phyloP scores from a whole-genome alignment of 2,797 vertebrate genomes.

The Stomatorhinus walkeri region DNA sequence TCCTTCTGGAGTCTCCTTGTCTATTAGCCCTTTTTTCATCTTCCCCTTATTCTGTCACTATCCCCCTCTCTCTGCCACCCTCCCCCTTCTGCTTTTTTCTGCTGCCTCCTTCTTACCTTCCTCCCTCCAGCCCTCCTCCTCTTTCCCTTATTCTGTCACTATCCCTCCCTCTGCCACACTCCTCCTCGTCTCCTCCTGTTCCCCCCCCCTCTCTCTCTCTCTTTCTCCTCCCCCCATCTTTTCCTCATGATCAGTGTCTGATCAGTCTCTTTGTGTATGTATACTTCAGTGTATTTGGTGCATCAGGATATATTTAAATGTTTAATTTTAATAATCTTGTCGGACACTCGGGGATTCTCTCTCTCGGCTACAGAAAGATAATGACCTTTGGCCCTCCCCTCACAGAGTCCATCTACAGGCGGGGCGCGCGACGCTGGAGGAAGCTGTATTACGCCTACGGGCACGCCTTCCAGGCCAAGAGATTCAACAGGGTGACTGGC shows the following conservation, averaged over 20 bases:
- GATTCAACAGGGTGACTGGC: constrained; percentile 85
- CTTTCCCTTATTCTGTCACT: neutral
- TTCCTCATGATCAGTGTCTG: neutral
- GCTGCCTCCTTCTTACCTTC: neutral
- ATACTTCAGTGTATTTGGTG: neutral
- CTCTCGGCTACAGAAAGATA: neutral
- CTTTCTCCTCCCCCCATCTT: neutral
- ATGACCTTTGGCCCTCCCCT: constrained; percentile 13
- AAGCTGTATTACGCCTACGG: constrained; percentile 96
- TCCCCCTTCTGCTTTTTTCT: neutral
- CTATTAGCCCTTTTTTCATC: neutral
- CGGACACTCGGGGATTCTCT: neutral
- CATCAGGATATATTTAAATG: neutral
- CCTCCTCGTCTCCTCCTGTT: neutral
- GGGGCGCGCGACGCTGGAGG: constrained; percentile 93
- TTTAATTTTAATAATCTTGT: neutral
- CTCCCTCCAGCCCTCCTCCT: neutral
- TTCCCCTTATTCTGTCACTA: neutral
- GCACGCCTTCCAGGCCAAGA: constrained; percentile 96
- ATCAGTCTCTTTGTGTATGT: neutral
- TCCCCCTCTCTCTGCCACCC: neutral
- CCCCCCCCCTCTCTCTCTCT: neutral
- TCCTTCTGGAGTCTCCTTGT: neutral
- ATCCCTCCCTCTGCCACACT: neutral
- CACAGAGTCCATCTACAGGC: constrained; percentile 93